Evolutionary conservation across 2,113 vertebrate species (phyloP).

Genomic region (Eleginops maclovinus): DNA sequence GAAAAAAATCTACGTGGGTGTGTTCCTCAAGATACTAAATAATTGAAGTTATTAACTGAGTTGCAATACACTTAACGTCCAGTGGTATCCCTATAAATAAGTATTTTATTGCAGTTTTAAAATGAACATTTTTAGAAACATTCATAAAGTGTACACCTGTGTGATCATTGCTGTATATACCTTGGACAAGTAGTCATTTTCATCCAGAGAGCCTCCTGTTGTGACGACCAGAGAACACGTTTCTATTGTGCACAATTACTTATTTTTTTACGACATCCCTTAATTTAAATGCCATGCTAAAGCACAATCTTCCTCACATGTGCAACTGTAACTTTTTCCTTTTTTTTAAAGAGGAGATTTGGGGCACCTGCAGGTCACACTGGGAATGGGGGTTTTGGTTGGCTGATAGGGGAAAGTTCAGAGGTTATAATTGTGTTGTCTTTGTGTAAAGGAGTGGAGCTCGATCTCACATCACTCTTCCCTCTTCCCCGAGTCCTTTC

Average conservation of each 20-base stretch:
- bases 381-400: conserved; percentile 19
- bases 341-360: neutral
- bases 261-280: neutral
- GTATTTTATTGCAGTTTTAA: conserved; percentile 34
- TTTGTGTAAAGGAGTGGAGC: conserved; percentile 86
- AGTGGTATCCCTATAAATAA: conserved; percentile 21
- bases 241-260: conserved; percentile 7
- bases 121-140: neutral
- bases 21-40: neutral
- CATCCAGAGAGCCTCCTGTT: rapidly evolving
- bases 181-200: rapidly evolving
- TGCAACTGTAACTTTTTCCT: neutral
- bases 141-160: neutral
- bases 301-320: neutral
- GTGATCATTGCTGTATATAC: neutral
- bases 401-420: conserved; percentile 81
- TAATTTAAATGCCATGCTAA: conserved; percentile 1
- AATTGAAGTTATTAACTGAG: neutral
- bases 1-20: neutral
- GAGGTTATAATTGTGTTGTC: conserved; percentile 81
- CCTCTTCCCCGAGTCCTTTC: conserved; percentile 88
- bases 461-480: conserved; percentile 85
- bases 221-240: neutral
- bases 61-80: conserved; percentile 39
- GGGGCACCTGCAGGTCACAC: neutral